Percentiles rank a stretch among this genome's conserved stretches.
phyloP scores from a whole-genome alignment of 1,140 invertebrate genomes.

The Cotesia chilonis region DNA sequence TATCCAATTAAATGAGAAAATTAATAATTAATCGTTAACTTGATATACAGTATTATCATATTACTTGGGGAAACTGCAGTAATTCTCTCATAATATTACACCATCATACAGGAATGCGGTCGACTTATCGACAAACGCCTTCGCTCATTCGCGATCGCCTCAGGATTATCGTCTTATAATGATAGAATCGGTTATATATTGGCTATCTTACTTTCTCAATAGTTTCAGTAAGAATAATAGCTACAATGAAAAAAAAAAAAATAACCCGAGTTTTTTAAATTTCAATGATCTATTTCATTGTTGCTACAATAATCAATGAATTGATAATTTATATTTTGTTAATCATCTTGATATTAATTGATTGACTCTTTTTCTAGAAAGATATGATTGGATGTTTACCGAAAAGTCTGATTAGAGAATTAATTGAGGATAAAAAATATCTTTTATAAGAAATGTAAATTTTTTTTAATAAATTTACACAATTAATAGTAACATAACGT shows the following conservation, averaged over 20 bases:
- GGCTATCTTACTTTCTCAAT: constrained; percentile 35
- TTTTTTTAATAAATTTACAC: too few species aligned
- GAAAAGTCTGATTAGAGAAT: too few species aligned
- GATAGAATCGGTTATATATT: constrained; percentile 27
- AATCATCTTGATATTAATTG: too few species aligned
- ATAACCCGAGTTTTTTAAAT: too few species aligned
- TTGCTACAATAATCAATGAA: too few species aligned
- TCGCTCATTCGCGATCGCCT: constrained; percentile 34
- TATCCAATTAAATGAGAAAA: not conserved
- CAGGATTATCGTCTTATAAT: constrained; percentile 28
- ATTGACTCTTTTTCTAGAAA: too few species aligned
- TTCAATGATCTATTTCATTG: too few species aligned
- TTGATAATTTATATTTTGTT: too few species aligned
- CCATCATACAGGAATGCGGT: constrained; percentile 35
- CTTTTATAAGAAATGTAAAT: too few species aligned
- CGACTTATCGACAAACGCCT: constrained; percentile 33
- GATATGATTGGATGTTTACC: too few species aligned
- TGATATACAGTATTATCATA: constrained; percentile 35
- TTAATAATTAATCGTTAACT: constrained; percentile 13
- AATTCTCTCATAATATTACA: constrained; percentile 33
- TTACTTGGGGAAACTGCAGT: constrained; percentile 34
- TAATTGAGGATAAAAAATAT: too few species aligned
- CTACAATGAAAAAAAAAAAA: not conserved
- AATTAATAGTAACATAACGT: too few species aligned
- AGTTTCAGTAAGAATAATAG: constrained; percentile 27